Percentiles rank a stretch among this genome's conserved stretches.
These are phyloP conservation scores for Noctua comes DNA, from an alignment of 2,888 invertebrate genomes.

Conservation along the genomic window DNA sequence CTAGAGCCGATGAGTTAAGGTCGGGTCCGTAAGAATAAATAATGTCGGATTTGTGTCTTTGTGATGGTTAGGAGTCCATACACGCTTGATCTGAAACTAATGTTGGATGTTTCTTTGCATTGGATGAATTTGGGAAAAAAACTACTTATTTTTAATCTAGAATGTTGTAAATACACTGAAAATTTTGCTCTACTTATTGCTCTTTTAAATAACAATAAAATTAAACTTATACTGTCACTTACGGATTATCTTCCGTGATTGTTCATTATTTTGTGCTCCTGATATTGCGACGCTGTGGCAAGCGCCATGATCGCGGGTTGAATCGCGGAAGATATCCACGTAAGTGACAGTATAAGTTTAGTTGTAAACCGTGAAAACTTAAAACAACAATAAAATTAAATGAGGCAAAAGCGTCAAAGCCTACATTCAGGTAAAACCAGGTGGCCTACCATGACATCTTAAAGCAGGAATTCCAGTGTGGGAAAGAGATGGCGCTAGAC, in stretches of 20 bases:
- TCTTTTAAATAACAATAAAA: neutral
- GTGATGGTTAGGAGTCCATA: slow-evolving; percentile 46
- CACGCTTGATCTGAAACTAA: slow-evolving; percentile 41
- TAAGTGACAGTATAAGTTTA: too few relatives aligned
- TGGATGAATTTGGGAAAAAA: neutral
- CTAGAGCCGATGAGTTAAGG: slow-evolving; percentile 63
- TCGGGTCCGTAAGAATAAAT: slow-evolving; percentile 57
- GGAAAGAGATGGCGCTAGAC: too few relatives aligned
- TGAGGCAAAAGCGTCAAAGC: neutral
- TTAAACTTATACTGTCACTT: too few relatives aligned
- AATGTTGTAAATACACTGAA: neutral
- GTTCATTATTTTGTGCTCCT: too few relatives aligned
- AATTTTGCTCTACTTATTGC: neutral
- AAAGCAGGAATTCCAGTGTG: too few relatives aligned
- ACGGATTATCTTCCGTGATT: too few relatives aligned
- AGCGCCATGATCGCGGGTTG: too few relatives aligned
- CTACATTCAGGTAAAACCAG: neutral
- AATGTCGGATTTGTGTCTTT: slow-evolving; percentile 58
- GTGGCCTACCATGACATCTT: too few relatives aligned
- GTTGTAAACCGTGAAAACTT: too few relatives aligned
- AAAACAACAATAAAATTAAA: too few relatives aligned
- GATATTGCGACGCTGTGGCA: too few relatives aligned
- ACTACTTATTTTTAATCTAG: neutral
- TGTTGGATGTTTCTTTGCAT: slow-evolving; percentile 13
- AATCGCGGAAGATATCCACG: too few relatives aligned